These are phyloP conservation scores for Coracias cyanogaster DNA, from an alignment of 2,797 vertebrate genomes.

Conservation along the genomic window DNA sequence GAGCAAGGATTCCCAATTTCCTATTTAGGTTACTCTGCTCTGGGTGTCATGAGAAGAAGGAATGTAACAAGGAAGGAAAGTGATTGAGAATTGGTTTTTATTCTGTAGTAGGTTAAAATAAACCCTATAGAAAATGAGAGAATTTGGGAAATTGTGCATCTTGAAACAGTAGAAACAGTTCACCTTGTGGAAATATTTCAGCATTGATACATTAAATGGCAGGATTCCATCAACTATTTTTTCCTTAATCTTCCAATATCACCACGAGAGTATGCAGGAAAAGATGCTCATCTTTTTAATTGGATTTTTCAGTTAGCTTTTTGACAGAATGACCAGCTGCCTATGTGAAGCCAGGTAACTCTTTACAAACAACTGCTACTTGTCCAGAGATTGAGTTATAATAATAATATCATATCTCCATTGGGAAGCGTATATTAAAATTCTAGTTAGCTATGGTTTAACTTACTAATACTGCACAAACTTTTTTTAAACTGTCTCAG, in stretches of 20 bases:
- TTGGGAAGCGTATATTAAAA: neutral
- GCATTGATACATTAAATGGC: neutral
- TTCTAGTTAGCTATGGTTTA: neutral
- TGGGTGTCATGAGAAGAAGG: neutral
- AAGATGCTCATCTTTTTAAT: neutral
- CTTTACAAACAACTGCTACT: neutral
- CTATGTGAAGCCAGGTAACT: neutral
- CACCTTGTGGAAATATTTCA: neutral
- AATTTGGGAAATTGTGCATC: neutral
- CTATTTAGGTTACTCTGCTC: neutral
- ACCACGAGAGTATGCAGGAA: neutral
- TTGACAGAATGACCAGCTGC: neutral
- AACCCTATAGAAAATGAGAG: neutral
- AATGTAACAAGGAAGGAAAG: neutral
- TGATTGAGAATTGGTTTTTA: neutral
- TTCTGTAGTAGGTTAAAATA: neutral
- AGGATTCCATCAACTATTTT: neutral
- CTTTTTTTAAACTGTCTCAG: neutral
- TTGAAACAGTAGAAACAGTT: neutral
- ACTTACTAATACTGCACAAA: neutral
- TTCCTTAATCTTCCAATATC: neutral
- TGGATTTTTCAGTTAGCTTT: neutral
- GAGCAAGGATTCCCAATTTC: conserved; percentile 5
- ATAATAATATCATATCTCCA: neutral
- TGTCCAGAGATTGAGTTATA: neutral